A percentile compares a stretch with the other conserved stretches of the same genome.
These are phyloP conservation scores for Dendroctonus ponderosae DNA, from an alignment of 1,140 invertebrate genomes.

Conservation along the genomic window DNA sequence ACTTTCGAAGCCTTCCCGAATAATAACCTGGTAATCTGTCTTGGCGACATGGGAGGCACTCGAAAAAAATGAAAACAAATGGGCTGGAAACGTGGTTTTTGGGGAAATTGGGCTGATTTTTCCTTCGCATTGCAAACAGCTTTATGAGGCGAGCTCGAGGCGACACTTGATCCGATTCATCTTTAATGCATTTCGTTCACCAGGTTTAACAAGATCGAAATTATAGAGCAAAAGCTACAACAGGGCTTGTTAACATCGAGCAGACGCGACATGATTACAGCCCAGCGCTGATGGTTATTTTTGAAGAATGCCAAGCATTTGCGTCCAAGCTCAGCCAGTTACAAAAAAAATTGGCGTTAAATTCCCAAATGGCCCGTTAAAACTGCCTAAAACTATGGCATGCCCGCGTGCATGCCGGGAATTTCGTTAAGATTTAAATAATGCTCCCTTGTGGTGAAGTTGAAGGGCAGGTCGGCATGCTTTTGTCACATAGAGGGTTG, in stretches of 20 bases:
- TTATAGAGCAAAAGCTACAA: too few species aligned
- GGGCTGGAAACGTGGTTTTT: constrained; percentile 13
- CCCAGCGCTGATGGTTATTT: too few species aligned
- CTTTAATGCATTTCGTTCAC: too few species aligned
- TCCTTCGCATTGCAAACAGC: too few species aligned
- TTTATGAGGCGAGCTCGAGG: too few species aligned
- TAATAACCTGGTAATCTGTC: constrained; percentile 43
- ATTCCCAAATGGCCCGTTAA: constrained; percentile 10
- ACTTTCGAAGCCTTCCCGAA: constrained; percentile 33
- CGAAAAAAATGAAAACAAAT: constrained; percentile 36
- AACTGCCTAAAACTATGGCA: constrained; percentile 8
- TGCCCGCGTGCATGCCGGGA: constrained; percentile 19
- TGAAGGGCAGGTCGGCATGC: constrained; percentile 33
- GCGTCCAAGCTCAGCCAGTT: too few species aligned
- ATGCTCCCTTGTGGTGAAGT: constrained; percentile 36
- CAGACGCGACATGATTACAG: too few species aligned
- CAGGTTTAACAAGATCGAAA: too few species aligned
- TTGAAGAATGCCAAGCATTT: too few species aligned
- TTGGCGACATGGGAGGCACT: constrained; percentile 33
- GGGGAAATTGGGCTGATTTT: too few species aligned
- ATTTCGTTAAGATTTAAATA: constrained; percentile 46
- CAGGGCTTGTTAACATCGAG: too few species aligned
- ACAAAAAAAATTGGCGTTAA: not conserved
- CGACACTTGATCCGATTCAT: too few species aligned
- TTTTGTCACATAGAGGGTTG: constrained; percentile 40